Evolutionary conservation across 2,113 vertebrate genomes (phyloP), one percentile per base, ranked within the genome.

Genomic region (Balaeniceps rex): DNA sequence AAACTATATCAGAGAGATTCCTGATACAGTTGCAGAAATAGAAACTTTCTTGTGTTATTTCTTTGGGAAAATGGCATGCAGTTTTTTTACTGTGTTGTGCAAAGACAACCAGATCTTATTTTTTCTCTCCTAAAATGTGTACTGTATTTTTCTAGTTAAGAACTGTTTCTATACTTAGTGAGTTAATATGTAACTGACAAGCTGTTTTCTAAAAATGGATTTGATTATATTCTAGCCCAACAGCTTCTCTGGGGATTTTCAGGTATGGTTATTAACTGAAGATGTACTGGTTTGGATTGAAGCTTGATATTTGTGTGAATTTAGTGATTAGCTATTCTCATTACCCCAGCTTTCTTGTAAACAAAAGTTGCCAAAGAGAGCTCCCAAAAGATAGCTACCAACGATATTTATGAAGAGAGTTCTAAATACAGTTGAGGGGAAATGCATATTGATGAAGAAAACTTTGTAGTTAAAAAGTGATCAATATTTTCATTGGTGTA

Each of bases 211-310:
- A 96, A 98, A 97, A 92, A 84, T 40, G 11, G 46, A 94, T 99
- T 98, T 96, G 97, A 98, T 98, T 99, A 80, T 97, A 94, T 99
- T 99, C 91, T 99, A 99, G 99, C 99, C 95, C 99, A 99, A 87
- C 99, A 99, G 58, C 98, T 98, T 97, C 98, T 99, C 92, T 99
- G 99, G 99, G 99, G 99, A 97, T 99, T 98, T 97, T 99, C 99
- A 98, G 99, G 99, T 99, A 99, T 97, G 98, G 96, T 75, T 78
- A 61, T 88, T 93, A 72, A 89, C 75, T 97, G 81, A 92, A 89
- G 92, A 84, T 88, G 16, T 76, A 75, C 44, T 97, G 80, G 96
- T 95, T 95, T 97, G 91, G 93, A 97, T 93, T 97, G 95, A 97
- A 97, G 94, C 80, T 87, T 97, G 95, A n/a, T 90, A 68, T 89